phyloP scores from a whole-genome alignment of 2,113 vertebrate species.

The Lichenostomus cassidix region DNA sequence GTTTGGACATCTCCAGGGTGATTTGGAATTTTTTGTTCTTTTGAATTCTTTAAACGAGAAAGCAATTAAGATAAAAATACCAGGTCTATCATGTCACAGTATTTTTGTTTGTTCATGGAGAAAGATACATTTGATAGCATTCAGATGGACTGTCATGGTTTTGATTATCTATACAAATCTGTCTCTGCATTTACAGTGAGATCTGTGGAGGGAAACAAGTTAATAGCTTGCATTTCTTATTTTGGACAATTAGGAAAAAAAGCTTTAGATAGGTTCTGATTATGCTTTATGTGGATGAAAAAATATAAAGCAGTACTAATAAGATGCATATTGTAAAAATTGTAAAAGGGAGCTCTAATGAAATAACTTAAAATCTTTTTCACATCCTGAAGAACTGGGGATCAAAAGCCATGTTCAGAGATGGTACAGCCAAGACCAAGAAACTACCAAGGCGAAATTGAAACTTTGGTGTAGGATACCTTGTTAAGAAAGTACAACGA shows the following conservation, averaged over 20 bases:
- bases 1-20: not conserved
- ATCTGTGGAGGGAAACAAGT: not conserved
- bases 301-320: not conserved
- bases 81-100: not conserved
- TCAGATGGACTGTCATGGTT: not conserved
- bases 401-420: not conserved
- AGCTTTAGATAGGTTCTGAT: not conserved
- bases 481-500: not conserved
- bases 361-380: not conserved
- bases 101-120: not conserved
- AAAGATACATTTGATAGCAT: not conserved
- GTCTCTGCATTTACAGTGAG: not conserved
- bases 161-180: not conserved
- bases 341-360: not conserved
- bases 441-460: not conserved
- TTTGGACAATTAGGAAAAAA: not conserved
- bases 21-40: not conserved
- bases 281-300: not conserved
- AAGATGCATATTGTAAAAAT: not conserved
- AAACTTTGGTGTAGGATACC: not conserved
- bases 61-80: not conserved
- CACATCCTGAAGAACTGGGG: not conserved
- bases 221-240: not conserved
- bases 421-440: not conserved
- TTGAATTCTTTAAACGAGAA: not conserved